Conservation (phyloP, 2,113 vertebrate genomes). For the Alexandromys fortis region DNA sequence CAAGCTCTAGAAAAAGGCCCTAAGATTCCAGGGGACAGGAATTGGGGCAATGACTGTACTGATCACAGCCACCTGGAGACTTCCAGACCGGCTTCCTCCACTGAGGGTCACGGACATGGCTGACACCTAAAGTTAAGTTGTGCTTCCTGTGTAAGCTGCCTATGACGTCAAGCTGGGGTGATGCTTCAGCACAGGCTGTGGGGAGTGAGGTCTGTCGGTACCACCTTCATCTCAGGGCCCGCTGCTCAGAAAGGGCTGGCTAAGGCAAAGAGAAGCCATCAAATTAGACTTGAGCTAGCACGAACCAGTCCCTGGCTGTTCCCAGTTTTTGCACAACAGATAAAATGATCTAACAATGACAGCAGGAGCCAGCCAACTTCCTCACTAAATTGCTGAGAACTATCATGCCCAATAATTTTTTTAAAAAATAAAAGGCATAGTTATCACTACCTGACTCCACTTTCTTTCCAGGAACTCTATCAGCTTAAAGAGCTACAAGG, state of each 20-base stretch:
- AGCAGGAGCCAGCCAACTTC: slow-evolving; percentile 26
- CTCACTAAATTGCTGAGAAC: background rate
- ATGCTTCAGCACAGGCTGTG: too few relatives aligned
- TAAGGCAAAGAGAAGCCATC: background rate
- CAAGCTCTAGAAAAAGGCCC: background rate
- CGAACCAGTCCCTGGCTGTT: background rate
- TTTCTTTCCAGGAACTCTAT: background rate
- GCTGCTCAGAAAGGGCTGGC: background rate
- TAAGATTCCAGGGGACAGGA: too few relatives aligned
- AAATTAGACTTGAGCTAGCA: background rate
- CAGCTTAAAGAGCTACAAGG: background rate
- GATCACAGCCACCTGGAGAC: background rate
- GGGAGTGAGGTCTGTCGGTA: too few relatives aligned
- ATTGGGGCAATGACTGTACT: background rate
- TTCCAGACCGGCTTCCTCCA: background rate
- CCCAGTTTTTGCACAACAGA: background rate
- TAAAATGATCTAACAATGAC: background rate
- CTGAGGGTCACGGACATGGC: too few relatives aligned
- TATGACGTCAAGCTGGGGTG: fast-evolving
- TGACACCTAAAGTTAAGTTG: background rate
- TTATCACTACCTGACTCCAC: background rate
- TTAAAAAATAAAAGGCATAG: background rate
- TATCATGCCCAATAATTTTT: background rate
- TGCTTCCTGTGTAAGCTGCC: background rate
- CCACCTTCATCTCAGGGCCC: background rate